Conservation (phyloP, 2,888 invertebrate species). For the Euspilapteryx auroguttella region DNA sequence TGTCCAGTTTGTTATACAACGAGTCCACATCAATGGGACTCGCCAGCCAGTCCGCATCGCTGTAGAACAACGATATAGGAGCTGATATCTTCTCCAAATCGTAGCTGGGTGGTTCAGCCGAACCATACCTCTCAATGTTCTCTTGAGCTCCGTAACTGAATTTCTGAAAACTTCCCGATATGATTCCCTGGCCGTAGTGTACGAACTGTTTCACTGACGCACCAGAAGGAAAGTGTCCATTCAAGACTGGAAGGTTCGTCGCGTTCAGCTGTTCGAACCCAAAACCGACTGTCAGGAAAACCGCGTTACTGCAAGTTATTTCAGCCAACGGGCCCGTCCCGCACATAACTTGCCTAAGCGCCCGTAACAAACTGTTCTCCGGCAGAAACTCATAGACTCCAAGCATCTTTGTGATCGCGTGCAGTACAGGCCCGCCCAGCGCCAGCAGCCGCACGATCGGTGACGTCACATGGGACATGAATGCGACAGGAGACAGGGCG, state of each 20-base stretch:
- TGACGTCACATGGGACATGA: slow-evolving; percentile 32
- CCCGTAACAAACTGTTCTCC: slow-evolving; percentile 40
- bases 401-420: slow-evolving; percentile 22
- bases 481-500: slow-evolving; percentile 63
- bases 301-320: slow-evolving; percentile 57
- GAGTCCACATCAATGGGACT: slow-evolving; percentile 56
- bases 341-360: slow-evolving; percentile 42
- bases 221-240: slow-evolving; percentile 56
- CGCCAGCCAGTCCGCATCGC: slow-evolving; percentile 66
- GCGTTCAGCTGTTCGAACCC: slow-evolving; percentile 59
- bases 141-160: slow-evolving; percentile 25
- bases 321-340: slow-evolving; percentile 34
- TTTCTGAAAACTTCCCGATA: slow-evolving; percentile 23
- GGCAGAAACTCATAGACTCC: slow-evolving; percentile 69
- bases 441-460: slow-evolving; percentile 26
- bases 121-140: slow-evolving; percentile 24
- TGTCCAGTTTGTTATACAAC: slow-evolving; percentile 49
- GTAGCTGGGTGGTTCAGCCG: slow-evolving; percentile 23
- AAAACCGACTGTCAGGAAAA: slow-evolving; percentile 64
- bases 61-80: slow-evolving; percentile 33
- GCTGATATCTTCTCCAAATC: slow-evolving; percentile 18
- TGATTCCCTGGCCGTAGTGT: slow-evolving; percentile 54
- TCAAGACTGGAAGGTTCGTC: slow-evolving; percentile 56
- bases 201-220: slow-evolving; percentile 48
- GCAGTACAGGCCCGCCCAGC: slow-evolving; percentile 17